phyloP scores from a whole-genome alignment of 1,140 invertebrate genomes.

The Heliothis subflexa region DNA sequence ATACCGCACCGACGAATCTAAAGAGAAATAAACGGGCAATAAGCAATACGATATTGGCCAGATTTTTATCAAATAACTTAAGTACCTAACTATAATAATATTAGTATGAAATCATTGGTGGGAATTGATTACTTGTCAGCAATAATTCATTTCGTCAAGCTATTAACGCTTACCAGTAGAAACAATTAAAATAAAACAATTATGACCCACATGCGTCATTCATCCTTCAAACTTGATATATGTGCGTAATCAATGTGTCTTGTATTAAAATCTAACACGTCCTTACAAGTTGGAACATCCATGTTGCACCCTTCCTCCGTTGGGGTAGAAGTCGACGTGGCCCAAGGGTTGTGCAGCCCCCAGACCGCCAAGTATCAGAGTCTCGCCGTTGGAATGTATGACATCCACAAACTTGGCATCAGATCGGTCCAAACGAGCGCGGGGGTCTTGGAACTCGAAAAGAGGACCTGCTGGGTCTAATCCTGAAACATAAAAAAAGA shows the following conservation, averaged over 20 bases:
- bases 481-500: constrained; percentile 85
- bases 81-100: no score
- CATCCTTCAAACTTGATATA: neutral
- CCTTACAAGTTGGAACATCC: constrained; percentile 87
- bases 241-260: neutral
- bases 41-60: neutral
- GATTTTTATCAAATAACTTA: no score
- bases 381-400: constrained; percentile 97
- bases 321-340: constrained; percentile 97
- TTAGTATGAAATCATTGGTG: no score
- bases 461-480: constrained; percentile 96
- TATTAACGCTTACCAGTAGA: neutral
- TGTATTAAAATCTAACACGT: neutral
- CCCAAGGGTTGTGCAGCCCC: constrained; percentile 95
- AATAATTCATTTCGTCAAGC: no score
- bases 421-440: constrained; percentile 92
- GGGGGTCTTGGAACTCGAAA: constrained; percentile 94
- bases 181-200: no score
- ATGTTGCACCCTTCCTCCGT: constrained; percentile 95
- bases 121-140: no score
- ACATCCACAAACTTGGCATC: constrained; percentile 98
- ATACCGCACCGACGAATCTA: constrained; percentile 96
- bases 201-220: neutral
- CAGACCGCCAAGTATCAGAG: constrained; percentile 93
- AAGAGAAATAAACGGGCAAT: constrained; percentile 45